Base-by-base conservation (phyloP, 2,113 vertebrate species). In the Ptychochromis oligacanthus region DNA sequence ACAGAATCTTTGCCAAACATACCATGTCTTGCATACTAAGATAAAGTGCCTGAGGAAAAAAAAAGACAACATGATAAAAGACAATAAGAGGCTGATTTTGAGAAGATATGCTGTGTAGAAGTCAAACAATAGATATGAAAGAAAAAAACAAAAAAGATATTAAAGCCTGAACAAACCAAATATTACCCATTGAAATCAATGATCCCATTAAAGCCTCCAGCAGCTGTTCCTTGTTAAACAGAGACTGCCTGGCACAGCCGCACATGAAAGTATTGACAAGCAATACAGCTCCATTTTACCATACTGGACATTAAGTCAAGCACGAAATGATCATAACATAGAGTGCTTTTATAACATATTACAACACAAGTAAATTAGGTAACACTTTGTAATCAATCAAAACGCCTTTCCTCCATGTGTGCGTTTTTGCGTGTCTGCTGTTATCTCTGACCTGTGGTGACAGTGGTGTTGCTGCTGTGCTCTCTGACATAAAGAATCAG, bases 171-270 rank as follows among this genome's bases (percentile, higher is more conserved):
- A 70, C 54, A 87, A 86, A 76, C 20, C 58, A 75, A 82, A 88
- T 84, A 90, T 78, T 76, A 88, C 28, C 65, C 86, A 34, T 5
- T 46, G 72, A 91, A 75, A 89, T 93, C 87, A 90, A 87, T 87
- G 79, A 75, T 75, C 15, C 81, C 24, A 82, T 89, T 86, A 87
- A 82, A 86, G 81, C 58, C 72, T 84, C 55, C 76, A 77, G 52
- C 74, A 85, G 85, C 83, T 82, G 82, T 60, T 77, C 55, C 64
- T 80, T 85, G 81, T 89, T 87, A 77, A 87, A 61, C 81, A 15
- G 52, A 78, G 65, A 13, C 61, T 49, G 67, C 43, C 52, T 46
- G 4, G 46, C 67, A 72, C 46, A 10, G 40, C 67, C 52, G 74
- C 80, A 84, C 80, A 83, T 79, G 67, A 83, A 85, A 59, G 54